Evolutionary conservation across 2,797 vertebrate species (phyloP).

Genomic region (Clarias pachynema): DNA sequence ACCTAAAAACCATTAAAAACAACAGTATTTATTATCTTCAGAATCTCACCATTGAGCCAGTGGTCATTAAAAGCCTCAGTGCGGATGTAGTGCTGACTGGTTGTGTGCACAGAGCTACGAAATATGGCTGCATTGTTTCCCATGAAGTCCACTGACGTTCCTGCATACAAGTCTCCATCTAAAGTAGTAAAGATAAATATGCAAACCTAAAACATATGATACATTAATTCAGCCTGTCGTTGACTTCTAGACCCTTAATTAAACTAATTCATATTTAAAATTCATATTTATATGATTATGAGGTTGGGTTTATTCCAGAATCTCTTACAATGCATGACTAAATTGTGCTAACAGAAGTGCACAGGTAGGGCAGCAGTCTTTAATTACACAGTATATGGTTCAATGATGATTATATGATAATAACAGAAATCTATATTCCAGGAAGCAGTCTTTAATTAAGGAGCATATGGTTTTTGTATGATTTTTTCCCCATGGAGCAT

Average conservation of each 20-base stretch:
- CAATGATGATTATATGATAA: constrained; percentile 13
- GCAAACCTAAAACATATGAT: constrained; percentile 1
- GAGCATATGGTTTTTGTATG: constrained; percentile 44
- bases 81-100: constrained; percentile 79
- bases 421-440: constrained; percentile 18
- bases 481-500: neutral
- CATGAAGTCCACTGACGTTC: constrained; percentile 87
- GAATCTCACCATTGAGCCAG: constrained; percentile 82
- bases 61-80: constrained; percentile 84
- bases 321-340: constrained; percentile 23
- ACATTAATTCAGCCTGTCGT: neutral
- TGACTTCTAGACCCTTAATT: constrained; percentile 20
- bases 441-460: constrained; percentile 50
- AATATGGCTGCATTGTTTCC: constrained; percentile 83
- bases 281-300: constrained; percentile 25
- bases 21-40: neutral
- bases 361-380: constrained; percentile 28
- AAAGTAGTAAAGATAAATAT: neutral
- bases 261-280: constrained; percentile 31
- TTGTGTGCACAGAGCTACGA: constrained; percentile 72
- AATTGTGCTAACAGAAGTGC: constrained; percentile 36
- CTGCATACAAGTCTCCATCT: constrained; percentile 84
- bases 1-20: neutral
- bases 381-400: constrained; percentile 50
- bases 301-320: constrained; percentile 8